Conservation (phyloP, 2,113 vertebrate genomes). For the Trachemys scripta region DNA sequence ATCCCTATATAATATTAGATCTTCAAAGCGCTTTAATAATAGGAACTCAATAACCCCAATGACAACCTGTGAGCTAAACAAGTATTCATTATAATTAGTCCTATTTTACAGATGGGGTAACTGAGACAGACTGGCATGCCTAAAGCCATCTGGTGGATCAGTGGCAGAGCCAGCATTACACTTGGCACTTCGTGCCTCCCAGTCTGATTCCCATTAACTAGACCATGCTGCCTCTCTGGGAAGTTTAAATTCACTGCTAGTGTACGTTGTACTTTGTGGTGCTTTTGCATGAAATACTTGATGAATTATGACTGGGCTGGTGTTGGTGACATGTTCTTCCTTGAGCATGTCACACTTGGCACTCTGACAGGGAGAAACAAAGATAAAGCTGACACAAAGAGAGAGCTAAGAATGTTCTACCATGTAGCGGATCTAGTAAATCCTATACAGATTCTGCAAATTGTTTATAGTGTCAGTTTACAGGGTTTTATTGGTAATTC, state of each 20-base stretch:
- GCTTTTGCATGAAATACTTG: neutral
- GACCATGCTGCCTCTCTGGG: neutral
- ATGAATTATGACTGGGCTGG: neutral
- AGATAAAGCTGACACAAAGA: neutral
- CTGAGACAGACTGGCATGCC: neutral
- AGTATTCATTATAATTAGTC: neutral
- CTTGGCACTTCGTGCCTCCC: neutral
- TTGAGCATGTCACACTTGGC: neutral
- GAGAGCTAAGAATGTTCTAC: accelerated
- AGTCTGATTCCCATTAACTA: neutral
- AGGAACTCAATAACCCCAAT: neutral
- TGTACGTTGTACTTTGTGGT: accelerated
- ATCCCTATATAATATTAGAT: neutral
- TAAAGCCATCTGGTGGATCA: neutral
- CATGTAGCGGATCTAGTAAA: neutral
- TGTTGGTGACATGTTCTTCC: neutral
- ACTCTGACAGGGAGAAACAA: neutral
- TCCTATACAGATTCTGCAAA: neutral
- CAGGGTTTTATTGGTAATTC: conserved; percentile 22
- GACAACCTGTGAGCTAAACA: neutral
- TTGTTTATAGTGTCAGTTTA: neutral
- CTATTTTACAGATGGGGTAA: neutral
- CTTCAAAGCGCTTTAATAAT: neutral
- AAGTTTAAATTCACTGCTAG: neutral
- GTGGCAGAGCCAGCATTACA: neutral